phyloP scores from a whole-genome alignment of 2,888 invertebrate genomes.

The Prosopocoilus inquinatus region DNA sequence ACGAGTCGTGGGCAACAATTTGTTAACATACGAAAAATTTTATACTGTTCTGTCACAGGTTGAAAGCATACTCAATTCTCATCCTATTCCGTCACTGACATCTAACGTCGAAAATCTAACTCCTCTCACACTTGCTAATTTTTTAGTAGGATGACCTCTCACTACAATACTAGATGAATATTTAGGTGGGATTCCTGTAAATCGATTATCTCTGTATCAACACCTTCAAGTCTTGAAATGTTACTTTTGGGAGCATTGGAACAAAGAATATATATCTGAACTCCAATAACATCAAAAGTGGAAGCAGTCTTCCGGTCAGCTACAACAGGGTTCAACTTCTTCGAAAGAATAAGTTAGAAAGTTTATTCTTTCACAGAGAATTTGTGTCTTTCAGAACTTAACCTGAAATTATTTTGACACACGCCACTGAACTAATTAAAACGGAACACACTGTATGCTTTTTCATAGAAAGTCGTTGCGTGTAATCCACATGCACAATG shows the following conservation, averaged over 20 bases:
- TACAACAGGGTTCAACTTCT: too few relatives aligned
- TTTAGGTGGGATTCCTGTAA: slow-evolving; percentile 18
- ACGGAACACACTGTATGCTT: too few relatives aligned
- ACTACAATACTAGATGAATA: slow-evolving; percentile 31
- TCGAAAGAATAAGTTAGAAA: too few relatives aligned
- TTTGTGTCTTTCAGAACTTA: too few relatives aligned
- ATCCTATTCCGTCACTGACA: slow-evolving; percentile 29
- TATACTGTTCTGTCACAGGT: slow-evolving; percentile 28
- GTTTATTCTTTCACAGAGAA: too few relatives aligned
- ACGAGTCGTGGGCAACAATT: slow-evolving; percentile 1
- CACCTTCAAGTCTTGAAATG: slow-evolving; percentile 23
- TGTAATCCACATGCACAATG: too few relatives aligned
- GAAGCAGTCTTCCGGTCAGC: slow-evolving; percentile 5
- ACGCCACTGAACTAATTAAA: too few relatives aligned
- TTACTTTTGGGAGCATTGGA: slow-evolving; percentile 29
- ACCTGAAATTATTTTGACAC: too few relatives aligned
- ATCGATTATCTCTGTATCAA: slow-evolving; percentile 29
- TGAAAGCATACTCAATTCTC: slow-evolving; percentile 31
- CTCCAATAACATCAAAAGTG: slow-evolving; percentile 30
- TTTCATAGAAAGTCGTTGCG: too few relatives aligned
- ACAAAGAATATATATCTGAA: slow-evolving; percentile 30
- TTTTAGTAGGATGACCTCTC: slow-evolving; percentile 33
- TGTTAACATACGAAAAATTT: slow-evolving; percentile 27
- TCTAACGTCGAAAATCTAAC: slow-evolving; percentile 21
- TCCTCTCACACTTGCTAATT: slow-evolving; percentile 36